Evolutionary conservation across 1,140 invertebrate species (phyloP).

Genomic region (Meteorus sp.): DNA sequence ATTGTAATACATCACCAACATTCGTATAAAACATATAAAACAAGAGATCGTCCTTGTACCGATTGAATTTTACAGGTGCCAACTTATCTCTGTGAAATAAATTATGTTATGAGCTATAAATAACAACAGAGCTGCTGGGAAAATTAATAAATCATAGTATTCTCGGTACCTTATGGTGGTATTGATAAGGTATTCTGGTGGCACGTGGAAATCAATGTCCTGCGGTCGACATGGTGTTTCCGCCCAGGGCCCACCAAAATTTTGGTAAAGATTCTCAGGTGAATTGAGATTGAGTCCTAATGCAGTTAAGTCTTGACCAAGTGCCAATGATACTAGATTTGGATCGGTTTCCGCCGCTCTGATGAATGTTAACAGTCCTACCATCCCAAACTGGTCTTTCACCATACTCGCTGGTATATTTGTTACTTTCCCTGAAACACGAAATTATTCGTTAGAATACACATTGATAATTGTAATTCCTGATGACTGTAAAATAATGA

Average conservation of each 20-base stretch:
- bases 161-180: constrained; percentile 69
- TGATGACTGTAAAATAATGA: constrained; percentile 2
- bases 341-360: constrained; percentile 95
- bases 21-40: constrained; percentile 99
- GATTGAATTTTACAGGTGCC: constrained; percentile 90
- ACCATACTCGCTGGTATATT: constrained; percentile 99
- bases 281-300: constrained; percentile 97
- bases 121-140: background rate
- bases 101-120: constrained; percentile 5
- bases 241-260: constrained; percentile 97
- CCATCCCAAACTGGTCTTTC: constrained; percentile 98
- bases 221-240: constrained; percentile 96
- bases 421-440: constrained; percentile 84
- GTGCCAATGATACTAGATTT: constrained; percentile 90
- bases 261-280: constrained; percentile 93
- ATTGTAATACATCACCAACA: constrained; percentile 95
- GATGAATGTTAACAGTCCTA: constrained; percentile 96
- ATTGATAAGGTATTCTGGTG: constrained; percentile 98
- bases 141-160: background rate
- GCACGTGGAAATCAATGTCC: constrained; percentile 98
- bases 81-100: constrained; percentile 78
- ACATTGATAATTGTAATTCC: too few species aligned
- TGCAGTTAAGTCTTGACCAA: constrained; percentile 96
- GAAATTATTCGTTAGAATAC: too few species aligned
- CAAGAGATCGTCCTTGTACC: constrained; percentile 97